A percentile compares a stretch with the other conserved stretches of the same genome.
Evolutionary conservation across 2,113 vertebrate genomes (phyloP).

Genomic region (Todiramphus saurophagus): DNA sequence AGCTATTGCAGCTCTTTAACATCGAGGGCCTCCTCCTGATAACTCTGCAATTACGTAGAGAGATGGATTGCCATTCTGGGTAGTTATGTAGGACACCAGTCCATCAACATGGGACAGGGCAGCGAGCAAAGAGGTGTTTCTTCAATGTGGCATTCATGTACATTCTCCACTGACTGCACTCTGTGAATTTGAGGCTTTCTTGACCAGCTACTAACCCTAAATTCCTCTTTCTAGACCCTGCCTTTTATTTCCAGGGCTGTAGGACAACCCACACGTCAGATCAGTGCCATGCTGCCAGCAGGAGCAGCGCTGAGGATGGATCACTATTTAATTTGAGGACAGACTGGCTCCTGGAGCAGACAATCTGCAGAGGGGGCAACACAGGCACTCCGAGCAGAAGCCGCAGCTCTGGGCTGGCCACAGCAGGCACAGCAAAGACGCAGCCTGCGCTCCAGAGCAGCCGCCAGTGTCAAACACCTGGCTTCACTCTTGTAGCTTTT

Average conservation of each 20-base stretch:
- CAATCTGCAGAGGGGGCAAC: accelerated
- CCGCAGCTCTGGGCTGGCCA: neutral
- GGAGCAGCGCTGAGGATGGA: accelerated
- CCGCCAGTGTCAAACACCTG: accelerated
- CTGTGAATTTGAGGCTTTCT: neutral
- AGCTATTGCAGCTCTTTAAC: neutral
- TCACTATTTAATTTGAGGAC: neutral
- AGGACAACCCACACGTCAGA: neutral
- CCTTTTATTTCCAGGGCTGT: neutral
- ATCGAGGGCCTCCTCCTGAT: neutral
- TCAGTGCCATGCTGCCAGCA: neutral
- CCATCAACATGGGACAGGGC: neutral
- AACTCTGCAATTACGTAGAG: neutral
- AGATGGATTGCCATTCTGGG: neutral
- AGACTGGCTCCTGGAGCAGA: neutral
- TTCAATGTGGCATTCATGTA: neutral
- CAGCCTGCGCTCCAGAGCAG: accelerated
- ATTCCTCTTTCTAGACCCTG: neutral
- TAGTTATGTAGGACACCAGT: neutral
- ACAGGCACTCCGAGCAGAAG: neutral
- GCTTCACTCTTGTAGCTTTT: neutral
- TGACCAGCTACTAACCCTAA: neutral
- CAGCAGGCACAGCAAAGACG: neutral
- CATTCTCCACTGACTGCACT: accelerated
- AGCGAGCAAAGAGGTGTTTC: neutral